Evolutionary conservation across 2,113 vertebrate genomes (phyloP).

Genomic region (Cercocebus atys): DNA sequence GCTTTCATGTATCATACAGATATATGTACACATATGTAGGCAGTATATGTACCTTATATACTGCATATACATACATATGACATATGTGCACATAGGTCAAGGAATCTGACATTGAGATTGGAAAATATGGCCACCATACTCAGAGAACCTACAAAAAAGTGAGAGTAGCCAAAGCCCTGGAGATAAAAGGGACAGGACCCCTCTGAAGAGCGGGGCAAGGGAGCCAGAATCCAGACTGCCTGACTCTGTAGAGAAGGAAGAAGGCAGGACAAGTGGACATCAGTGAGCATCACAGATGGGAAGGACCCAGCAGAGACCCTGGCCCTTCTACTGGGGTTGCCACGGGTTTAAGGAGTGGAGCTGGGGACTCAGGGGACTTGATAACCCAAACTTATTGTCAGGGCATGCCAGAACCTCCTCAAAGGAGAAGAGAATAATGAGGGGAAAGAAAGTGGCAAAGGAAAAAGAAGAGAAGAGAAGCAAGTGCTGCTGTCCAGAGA

Average conservation of each 20-base stretch:
- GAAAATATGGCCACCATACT: background rate
- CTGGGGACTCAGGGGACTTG: background rate
- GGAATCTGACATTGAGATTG: background rate
- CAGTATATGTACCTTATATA: fast-evolving
- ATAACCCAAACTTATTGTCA: too few species aligned
- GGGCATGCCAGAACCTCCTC: background rate
- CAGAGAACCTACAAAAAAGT: background rate
- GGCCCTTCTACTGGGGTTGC: fast-evolving
- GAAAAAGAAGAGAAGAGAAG: background rate
- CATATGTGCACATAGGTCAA: background rate
- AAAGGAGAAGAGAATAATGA: background rate
- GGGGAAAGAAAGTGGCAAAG: background rate
- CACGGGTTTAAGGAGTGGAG: background rate
- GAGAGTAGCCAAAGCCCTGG: background rate
- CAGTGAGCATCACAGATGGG: background rate
- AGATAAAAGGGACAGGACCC: fast-evolving
- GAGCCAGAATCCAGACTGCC: background rate
- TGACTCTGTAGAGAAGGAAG: background rate
- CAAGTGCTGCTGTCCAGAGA: too few species aligned
- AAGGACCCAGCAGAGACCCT: background rate
- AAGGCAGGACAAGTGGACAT: too few species aligned
- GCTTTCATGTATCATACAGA: background rate
- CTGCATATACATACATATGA: background rate
- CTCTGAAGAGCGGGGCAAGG: background rate
- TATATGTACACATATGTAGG: too few species aligned